phyloP scores from a whole-genome alignment of 2,113 vertebrate genomes.

The Varanus salvator region DNA sequence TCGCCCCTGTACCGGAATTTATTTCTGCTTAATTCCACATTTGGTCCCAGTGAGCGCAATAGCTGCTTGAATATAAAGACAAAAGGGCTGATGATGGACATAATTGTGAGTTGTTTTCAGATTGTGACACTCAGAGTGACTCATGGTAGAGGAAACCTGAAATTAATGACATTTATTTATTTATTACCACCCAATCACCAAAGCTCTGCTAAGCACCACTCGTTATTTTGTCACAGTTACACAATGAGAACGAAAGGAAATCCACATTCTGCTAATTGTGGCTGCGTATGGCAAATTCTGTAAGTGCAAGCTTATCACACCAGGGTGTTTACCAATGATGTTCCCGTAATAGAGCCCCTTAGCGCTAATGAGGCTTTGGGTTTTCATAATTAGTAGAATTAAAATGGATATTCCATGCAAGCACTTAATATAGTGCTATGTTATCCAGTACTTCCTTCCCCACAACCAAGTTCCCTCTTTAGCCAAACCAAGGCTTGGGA shows the following conservation, averaged over 20 bases:
- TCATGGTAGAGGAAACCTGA: neutral
- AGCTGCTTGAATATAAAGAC: neutral
- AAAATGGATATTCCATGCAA: neutral
- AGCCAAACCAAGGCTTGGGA: too few relatives aligned
- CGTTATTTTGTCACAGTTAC: slow-evolving; percentile 49
- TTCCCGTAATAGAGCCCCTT: neutral
- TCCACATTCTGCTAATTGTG: neutral
- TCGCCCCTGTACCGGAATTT: slow-evolving; percentile 51
- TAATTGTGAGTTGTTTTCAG: neutral
- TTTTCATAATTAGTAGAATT: neutral
- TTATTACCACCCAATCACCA: too few relatives aligned
- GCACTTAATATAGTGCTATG: neutral
- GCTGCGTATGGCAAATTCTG: accelerated
- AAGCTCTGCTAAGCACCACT: slow-evolving; percentile 42
- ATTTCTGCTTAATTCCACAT: slow-evolving; percentile 36
- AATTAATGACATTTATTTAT: slow-evolving; percentile 44
- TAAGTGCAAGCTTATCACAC: neutral
- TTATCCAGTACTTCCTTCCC: neutral
- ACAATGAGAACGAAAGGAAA: neutral
- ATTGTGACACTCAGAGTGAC: slow-evolving; percentile 9
- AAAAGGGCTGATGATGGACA: neutral
- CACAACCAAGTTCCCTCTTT: too few relatives aligned
- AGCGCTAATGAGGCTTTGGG: neutral
- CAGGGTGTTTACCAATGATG: neutral
- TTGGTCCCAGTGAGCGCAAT: neutral